phyloP scores from a whole-genome alignment of 1,140 invertebrate species.

The Chionoecetes opilio region DNA sequence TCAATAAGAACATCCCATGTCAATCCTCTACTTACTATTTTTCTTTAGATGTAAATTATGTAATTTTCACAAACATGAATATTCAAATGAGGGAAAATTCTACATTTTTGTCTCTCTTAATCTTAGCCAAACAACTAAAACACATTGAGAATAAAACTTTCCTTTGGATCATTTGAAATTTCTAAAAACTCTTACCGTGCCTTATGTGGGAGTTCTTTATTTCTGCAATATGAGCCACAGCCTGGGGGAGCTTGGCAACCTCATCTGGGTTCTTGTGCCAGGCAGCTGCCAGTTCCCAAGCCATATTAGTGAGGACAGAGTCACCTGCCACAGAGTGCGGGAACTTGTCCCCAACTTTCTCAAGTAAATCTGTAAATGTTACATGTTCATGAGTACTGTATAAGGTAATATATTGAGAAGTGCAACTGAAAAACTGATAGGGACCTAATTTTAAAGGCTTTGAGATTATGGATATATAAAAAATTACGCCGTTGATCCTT shows the following conservation, averaged over 20 bases:
- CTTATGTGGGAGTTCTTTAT: constrained; percentile 81
- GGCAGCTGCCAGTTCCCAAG: constrained; percentile 85
- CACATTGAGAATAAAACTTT: no score
- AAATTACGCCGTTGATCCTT: no score
- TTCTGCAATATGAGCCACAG: constrained; percentile 79
- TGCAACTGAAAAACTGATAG: no score
- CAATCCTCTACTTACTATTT: no score
- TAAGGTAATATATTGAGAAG: no score
- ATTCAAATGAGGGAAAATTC: neutral
- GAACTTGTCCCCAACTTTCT: constrained; percentile 82
- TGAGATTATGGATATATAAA: no score
- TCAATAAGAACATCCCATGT: no score
- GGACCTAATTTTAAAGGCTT: no score
- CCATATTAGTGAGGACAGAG: constrained; percentile 84
- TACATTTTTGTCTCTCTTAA: neutral
- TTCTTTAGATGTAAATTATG: no score
- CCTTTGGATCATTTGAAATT: no score
- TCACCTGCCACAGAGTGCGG: constrained; percentile 85
- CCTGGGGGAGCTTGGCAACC: constrained; percentile 71
- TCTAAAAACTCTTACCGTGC: constrained; percentile 80
- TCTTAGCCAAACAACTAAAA: constrained; percentile 5
- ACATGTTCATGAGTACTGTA: no score
- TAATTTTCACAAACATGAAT: neutral
- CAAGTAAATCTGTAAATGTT: constrained; percentile 65
- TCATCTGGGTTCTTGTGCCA: constrained; percentile 85